Percentiles rank a stretch among this genome's conserved stretches.
These are phyloP conservation scores for Seladonia tumulorum DNA, from an alignment of 2,888 invertebrate genomes.

Conservation along the genomic window DNA sequence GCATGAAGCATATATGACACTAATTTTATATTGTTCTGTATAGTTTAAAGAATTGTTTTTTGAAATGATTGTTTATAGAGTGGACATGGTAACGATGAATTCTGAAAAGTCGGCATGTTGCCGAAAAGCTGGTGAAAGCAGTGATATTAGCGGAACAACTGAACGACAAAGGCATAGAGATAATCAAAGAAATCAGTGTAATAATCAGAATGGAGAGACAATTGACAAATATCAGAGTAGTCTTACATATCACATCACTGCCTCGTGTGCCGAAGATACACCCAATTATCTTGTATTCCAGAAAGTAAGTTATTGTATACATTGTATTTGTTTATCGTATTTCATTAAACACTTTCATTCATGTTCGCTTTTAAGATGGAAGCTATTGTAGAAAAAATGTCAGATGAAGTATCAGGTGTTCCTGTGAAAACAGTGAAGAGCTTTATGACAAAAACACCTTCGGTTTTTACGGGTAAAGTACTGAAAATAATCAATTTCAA, in stretches of 20 bases:
- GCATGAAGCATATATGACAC: background rate
- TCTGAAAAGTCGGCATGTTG: slow-evolving; percentile 87
- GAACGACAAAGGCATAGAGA: slow-evolving; percentile 72
- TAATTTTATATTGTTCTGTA: background rate
- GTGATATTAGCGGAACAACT: slow-evolving; percentile 78
- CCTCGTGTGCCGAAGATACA: slow-evolving; percentile 89
- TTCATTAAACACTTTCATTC: background rate
- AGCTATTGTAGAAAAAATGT: slow-evolving; percentile 97
- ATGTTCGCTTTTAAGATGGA: slow-evolving; percentile 91
- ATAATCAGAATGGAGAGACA: slow-evolving; percentile 55
- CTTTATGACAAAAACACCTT: slow-evolving; percentile 99
- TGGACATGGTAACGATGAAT: slow-evolving; percentile 89
- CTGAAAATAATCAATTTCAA: background rate
- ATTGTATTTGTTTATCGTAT: background rate
- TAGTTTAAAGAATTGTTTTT: background rate
- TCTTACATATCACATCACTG: slow-evolving; percentile 81
- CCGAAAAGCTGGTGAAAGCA: slow-evolving; percentile 86
- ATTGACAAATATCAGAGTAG: slow-evolving; percentile 64
- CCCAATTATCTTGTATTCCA: slow-evolving; percentile 95
- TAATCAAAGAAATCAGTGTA: slow-evolving; percentile 59
- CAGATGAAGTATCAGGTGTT: slow-evolving; percentile 96
- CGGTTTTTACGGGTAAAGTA: slow-evolving; percentile 91
- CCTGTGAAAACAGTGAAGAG: slow-evolving; percentile 99
- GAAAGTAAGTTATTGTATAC: slow-evolving; percentile 87
- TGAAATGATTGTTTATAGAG: slow-evolving; percentile 81